These are phyloP conservation scores for Brachyptera putata DNA, from an alignment of 2,888 invertebrate genomes.

Conservation along the genomic window DNA sequence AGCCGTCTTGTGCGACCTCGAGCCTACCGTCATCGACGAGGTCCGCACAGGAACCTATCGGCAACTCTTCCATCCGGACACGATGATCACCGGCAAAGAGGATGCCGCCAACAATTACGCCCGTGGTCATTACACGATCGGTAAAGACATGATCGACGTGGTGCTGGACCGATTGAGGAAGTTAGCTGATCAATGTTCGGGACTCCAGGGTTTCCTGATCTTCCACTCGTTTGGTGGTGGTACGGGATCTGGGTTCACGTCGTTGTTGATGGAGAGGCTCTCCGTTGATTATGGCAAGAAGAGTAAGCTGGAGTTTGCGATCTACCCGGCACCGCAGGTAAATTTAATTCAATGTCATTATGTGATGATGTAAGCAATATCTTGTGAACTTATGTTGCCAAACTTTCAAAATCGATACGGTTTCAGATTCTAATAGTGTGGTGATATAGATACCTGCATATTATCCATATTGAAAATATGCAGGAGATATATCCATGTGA, in stretches of 20 bases:
- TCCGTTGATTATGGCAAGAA: conserved; percentile 59
- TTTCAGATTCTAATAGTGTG: too few relatives aligned
- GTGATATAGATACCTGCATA: too few relatives aligned
- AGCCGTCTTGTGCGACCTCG: conserved; percentile 91
- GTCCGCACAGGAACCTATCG: conserved; percentile 80
- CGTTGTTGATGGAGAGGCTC: conserved; percentile 56
- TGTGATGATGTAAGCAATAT: too few relatives aligned
- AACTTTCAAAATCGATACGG: too few relatives aligned
- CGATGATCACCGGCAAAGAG: conserved; percentile 27
- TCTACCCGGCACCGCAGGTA: conserved; percentile 56
- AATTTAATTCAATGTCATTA: background rate
- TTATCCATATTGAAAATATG: too few relatives aligned
- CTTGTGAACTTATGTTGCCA: too few relatives aligned
- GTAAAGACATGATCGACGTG: conserved; percentile 55
- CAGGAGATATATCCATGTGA: too few relatives aligned
- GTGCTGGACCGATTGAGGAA: conserved; percentile 54
- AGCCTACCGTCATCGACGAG: conserved; percentile 92
- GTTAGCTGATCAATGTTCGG: conserved; percentile 52
- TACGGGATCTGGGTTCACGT: conserved; percentile 57
- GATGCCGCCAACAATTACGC: conserved; percentile 29
- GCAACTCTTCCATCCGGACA: conserved; percentile 52
- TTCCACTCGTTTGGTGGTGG: conserved; percentile 76
- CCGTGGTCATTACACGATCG: conserved; percentile 70
- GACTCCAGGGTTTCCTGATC: conserved; percentile 72
- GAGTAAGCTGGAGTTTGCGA: conserved; percentile 55